Conservation (phyloP, 2,888 invertebrate genomes). For the Cepaea hortensis region DNA sequence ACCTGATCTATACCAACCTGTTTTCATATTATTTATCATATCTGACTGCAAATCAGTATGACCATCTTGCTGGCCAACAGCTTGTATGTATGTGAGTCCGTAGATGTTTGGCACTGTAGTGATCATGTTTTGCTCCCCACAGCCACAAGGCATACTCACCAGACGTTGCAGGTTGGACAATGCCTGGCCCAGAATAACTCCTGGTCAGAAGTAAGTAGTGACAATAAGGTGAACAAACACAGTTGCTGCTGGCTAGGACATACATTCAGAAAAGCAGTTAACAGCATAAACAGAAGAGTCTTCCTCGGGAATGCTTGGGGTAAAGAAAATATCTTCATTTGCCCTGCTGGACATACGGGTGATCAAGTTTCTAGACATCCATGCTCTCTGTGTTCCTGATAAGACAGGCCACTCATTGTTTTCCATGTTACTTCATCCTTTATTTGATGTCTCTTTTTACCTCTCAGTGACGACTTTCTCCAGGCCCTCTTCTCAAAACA, state of each 20-base stretch:
- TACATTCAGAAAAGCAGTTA: neutral
- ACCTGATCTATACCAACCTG: slow-evolving; percentile 43
- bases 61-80: slow-evolving; percentile 80
- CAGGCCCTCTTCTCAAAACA: too few species aligned
- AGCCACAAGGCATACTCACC: slow-evolving; percentile 88
- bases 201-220: slow-evolving; percentile 70
- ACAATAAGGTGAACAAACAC: neutral
- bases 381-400: too few species aligned
- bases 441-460: too few species aligned
- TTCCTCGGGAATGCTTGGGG: too few species aligned
- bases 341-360: too few species aligned
- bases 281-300: too few species aligned
- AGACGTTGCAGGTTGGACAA: slow-evolving; percentile 85
- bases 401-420: too few species aligned
- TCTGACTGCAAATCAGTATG: slow-evolving; percentile 82
- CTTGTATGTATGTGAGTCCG: slow-evolving; percentile 88
- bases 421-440: too few species aligned
- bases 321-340: too few species aligned
- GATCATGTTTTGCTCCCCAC: slow-evolving; percentile 93
- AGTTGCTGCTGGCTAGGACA: neutral
- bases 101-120: slow-evolving; percentile 92
- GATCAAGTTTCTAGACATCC: too few species aligned
- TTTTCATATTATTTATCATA: slow-evolving; percentile 65
- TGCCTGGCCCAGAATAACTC: slow-evolving; percentile 87
- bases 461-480: too few species aligned